These are phyloP conservation scores for Acanthurus tractus DNA, from an alignment of 2,797 vertebrate species.

Conservation along the genomic window DNA sequence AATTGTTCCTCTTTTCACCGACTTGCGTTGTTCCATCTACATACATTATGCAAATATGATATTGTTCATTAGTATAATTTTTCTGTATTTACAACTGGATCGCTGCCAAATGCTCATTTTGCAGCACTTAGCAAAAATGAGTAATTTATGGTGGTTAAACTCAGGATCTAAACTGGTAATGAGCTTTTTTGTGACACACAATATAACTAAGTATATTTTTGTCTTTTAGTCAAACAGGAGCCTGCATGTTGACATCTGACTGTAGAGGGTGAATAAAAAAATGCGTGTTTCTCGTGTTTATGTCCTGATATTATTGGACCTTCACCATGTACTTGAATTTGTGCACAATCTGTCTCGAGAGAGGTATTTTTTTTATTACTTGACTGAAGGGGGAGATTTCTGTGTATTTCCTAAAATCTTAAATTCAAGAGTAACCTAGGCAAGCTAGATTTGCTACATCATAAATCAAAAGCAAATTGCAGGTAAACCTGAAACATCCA, in stretches of 20 bases:
- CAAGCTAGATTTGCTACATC: too few species aligned
- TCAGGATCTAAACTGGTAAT: constrained; percentile 3
- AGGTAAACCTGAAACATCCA: too few species aligned
- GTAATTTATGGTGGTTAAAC: not conserved
- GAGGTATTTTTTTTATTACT: too few species aligned
- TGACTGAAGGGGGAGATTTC: too few species aligned
- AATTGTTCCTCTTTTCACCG: not conserved
- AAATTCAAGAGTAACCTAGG: too few species aligned
- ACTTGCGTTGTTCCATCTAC: constrained; percentile 12
- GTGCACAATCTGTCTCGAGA: too few species aligned
- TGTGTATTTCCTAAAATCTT: too few species aligned
- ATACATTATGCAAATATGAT: not conserved
- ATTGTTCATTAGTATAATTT: not conserved
- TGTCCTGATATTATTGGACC: too few species aligned
- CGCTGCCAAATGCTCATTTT: not conserved
- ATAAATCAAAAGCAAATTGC: too few species aligned
- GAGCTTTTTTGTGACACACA: not conserved
- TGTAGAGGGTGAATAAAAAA: not conserved
- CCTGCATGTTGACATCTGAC: not conserved
- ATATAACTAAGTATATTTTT: not conserved
- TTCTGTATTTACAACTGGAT: not conserved
- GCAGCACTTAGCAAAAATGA: not conserved
- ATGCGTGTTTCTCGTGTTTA: too few species aligned
- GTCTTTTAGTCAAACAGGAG: not conserved
- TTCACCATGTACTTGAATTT: too few species aligned